Evolutionary conservation across 2,113 vertebrate genomes (phyloP).

Genomic region (Chloroceryle aenea): DNA sequence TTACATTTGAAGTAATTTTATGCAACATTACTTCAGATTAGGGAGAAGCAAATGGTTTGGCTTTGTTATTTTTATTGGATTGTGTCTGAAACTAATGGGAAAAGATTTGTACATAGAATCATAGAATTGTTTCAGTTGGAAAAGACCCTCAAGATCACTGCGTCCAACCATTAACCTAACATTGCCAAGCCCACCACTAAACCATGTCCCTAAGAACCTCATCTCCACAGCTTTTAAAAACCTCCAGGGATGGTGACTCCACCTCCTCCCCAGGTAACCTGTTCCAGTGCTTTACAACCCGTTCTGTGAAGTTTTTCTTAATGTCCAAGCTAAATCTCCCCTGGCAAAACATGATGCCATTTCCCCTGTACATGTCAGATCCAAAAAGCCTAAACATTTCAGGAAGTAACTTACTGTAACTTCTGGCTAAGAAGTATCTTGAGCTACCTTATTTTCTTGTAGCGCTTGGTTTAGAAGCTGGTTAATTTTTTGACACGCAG

Average conservation of each 20-base stretch:
- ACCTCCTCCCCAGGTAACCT: too few species aligned
- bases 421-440: not conserved
- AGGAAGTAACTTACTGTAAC: not conserved
- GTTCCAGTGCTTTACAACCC: too few species aligned
- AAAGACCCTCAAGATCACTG: too few species aligned
- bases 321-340: too few species aligned
- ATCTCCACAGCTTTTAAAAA: too few species aligned
- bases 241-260: too few species aligned
- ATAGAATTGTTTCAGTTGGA: too few species aligned
- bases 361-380: not conserved
- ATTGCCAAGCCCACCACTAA: too few species aligned
- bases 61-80: not conserved
- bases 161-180: too few species aligned
- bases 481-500: not conserved
- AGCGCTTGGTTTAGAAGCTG: not conserved
- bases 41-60: not conserved
- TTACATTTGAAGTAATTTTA: conserved; percentile 7
- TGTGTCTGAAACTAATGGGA: not conserved
- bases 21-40: not conserved
- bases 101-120: not conserved
- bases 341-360: too few species aligned
- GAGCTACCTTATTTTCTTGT: not conserved
- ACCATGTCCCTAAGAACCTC: too few species aligned
- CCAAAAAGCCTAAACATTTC: not conserved
- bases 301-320: too few species aligned